These are phyloP conservation scores for Pelodytes ibericus DNA, from an alignment of 2,797 vertebrate species.

Conservation along the genomic window DNA sequence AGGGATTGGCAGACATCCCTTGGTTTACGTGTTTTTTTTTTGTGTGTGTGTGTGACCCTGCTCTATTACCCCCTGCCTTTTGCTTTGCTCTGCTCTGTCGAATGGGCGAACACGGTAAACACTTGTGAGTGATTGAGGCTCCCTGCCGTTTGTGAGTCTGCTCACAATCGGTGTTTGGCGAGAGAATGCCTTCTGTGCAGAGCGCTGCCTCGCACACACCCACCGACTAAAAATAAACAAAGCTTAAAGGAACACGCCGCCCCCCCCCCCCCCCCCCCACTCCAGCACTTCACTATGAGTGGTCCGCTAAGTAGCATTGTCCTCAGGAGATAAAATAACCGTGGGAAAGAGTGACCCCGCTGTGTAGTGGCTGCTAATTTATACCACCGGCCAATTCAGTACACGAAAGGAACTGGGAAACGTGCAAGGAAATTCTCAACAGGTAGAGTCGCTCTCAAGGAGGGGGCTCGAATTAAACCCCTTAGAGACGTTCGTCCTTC, in stretches of 20 bases:
- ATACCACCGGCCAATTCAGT: neutral
- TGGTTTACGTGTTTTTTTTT: neutral
- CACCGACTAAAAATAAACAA: constrained; percentile 46
- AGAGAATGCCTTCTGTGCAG: constrained; percentile 40
- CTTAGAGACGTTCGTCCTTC: no score
- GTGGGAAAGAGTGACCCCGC: constrained; percentile 19
- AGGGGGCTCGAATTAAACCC: no score
- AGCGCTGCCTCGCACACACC: constrained; percentile 27
- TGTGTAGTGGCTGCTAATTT: neutral
- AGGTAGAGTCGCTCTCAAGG: no score
- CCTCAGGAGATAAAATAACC: constrained; percentile 8
- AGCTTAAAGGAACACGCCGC: constrained; percentile 40
- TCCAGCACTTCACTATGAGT: constrained; percentile 30
- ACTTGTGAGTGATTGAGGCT: neutral
- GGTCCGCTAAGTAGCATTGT: constrained; percentile 11
- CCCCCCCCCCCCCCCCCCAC: no score
- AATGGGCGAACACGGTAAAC: neutral
- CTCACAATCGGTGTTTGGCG: constrained; percentile 37
- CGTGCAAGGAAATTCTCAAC: no score
- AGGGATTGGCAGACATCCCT: neutral
- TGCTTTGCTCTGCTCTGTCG: neutral
- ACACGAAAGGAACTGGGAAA: neutral
- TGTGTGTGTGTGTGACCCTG: no score
- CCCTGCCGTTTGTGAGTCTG: constrained; percentile 27
- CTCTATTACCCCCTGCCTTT: neutral